Evolutionary conservation across 2,888 invertebrate species (phyloP), one percentile per base, ranked within the genome.

Genomic region (Apodemia hepburni): DNA sequence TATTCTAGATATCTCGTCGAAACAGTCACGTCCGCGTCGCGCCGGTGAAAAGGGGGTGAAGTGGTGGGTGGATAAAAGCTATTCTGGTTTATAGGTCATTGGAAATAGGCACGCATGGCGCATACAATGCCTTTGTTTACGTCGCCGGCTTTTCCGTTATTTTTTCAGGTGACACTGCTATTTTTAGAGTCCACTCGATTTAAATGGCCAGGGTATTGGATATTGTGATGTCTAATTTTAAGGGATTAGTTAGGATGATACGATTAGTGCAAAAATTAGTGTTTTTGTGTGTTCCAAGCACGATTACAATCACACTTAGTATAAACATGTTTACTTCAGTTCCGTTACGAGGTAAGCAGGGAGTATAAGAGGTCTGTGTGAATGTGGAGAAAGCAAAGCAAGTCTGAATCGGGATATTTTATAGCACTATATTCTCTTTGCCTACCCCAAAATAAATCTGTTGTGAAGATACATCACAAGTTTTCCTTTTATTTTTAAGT

Each of bases 101-200:
- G 54, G 54, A 57, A 57, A 57, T 57, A 57, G 54, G 54, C 54
- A 57, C 54, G 54, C 54, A 57, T 57, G 54, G 29, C 54, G 27
- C 54, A 57, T 57, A 57, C 54, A 57, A 57, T 57, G 54, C 54
- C 15, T 57, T 57, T 57, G 54, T 57, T 57, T 57, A 57, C 54
- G 54, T 29, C 29, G 54, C 15, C 27, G 27, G 54, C 54, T 54
- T 54, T 22, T 54, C 54, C 7, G 54, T 27, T 54, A 54, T 54
- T 54, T 54, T 54, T 54, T 54, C 54, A 54, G 54, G 54, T 54
- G 54, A 57, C 54, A 29, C 29, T 57, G 54, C 54, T 57, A 15
- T 57, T 57, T 57, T 57, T 57, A 27, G 54, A 57, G 15, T 57
- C 27, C 27, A 57, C 45, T 47, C 8, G 17, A 47, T 47, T 17